Conservation (phyloP, 2,888 invertebrate genomes). For the Petrolisthes manimaculis region DNA sequence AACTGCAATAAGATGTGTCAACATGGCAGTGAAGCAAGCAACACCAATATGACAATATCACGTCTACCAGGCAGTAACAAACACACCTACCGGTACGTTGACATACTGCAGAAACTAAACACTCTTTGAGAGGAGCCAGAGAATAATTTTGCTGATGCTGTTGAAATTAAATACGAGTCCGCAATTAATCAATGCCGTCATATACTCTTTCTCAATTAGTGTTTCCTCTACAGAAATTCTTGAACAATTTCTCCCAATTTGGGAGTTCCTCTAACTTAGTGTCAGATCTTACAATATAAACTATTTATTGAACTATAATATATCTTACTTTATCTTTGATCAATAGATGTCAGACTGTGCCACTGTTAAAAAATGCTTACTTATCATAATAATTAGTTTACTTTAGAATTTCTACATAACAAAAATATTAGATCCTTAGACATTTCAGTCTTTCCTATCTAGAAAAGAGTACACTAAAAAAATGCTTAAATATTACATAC, state of each 20-base stretch:
- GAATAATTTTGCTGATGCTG: too few species aligned
- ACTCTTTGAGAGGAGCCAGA: too few species aligned
- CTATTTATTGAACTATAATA: constrained; percentile 2
- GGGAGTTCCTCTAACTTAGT: not conserved
- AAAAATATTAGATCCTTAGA: not conserved
- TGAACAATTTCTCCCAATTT: too few species aligned
- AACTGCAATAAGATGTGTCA: not conserved
- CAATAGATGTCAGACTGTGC: not conserved
- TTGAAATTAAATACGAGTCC: too few species aligned
- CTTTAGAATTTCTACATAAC: not conserved
- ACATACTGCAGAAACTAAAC: too few species aligned
- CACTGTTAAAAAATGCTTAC: constrained; percentile 6
- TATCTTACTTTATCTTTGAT: constrained; percentile 12
- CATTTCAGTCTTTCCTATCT: not conserved
- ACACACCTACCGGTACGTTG: too few species aligned
- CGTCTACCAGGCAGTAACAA: not conserved
- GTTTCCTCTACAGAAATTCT: too few species aligned
- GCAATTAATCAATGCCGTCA: too few species aligned
- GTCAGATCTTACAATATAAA: constrained; percentile 4
- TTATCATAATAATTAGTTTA: not conserved
- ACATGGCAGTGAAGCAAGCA: not conserved
- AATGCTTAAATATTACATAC: not conserved
- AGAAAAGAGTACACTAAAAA: not conserved
- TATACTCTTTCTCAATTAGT: too few species aligned
- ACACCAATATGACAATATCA: not conserved